Evolutionary conservation across 1,140 invertebrate genomes (phyloP), one percentile per base, ranked within the genome.

Genomic region (Subanguina moxae): DNA sequence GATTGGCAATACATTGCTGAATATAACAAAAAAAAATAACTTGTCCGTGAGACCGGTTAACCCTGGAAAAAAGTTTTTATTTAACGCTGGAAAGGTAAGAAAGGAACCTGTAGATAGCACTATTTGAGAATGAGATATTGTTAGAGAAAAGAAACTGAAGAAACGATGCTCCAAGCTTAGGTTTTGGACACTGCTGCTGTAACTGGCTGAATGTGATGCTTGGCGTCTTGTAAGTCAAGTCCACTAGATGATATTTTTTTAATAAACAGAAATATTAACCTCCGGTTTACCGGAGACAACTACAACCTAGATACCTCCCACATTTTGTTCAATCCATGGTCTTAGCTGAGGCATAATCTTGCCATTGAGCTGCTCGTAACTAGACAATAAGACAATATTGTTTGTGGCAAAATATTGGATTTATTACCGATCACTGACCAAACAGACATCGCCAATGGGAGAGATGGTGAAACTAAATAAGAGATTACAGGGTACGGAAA

Each of bases 21-120:
- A 38, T 38, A 38, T 38, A 11, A 11, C 32, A 38, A 38, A 38
- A 38, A 5, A 5, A 38, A 38, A 11, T 38, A 5, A 38, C 23
- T 82, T 97, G 92, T 7, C 94, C 94, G 84, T 97, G 94, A n/a
- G 91, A 89, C 58, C 93, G 86, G 65, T 94, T 88, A 21, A 97
- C 82, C 62, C 94, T 86, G 80, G 3, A 38, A 96, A 93, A 11
- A 5, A 11, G 3, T 57, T 38, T 5, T 57, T 30, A 28, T 30
- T 25, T 57, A 57, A 5, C 52, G 52, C 52, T 11, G 11, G 11
- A 23, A 57, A 3, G 52, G 3, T 30, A 23, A 28, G 11, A 28
- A 23, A 57, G 21, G 3, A 57, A 28, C 52, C 52, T 23, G 27
- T 57, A 57, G 11, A 11, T 57, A 38, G 32, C 32, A 38, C 90